A percentile compares a stretch with the other conserved stretches of the same genome.
Evolutionary conservation across 2,797 vertebrate genomes (phyloP).

Genomic region (Perodicticus potto): DNA sequence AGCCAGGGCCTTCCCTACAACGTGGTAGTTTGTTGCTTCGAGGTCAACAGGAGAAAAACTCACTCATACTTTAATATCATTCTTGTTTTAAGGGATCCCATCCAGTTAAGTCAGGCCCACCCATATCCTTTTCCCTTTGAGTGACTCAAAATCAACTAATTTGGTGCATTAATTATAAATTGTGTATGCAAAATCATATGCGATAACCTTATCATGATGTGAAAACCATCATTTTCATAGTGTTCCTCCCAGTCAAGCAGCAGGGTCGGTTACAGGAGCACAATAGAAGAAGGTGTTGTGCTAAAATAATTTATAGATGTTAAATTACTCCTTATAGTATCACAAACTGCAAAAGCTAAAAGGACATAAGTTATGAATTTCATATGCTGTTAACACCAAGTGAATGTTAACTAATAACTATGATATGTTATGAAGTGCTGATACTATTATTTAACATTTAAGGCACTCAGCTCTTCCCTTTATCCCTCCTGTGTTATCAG

Average conservation of each 20-base stretch:
- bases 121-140: not conserved
- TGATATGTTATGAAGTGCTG: not conserved
- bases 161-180: not conserved
- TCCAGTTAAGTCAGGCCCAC: not conserved
- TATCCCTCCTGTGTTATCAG: not conserved
- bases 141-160: conserved; percentile 31
- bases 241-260: not conserved
- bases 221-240: not conserved
- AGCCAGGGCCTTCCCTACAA: not conserved
- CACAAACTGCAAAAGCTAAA: not conserved
- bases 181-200: not conserved
- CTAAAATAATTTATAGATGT: not conserved
- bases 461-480: not conserved
- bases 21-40: not conserved
- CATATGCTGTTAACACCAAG: not conserved
- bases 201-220: not conserved
- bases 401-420: not conserved
- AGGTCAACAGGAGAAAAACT: not conserved
- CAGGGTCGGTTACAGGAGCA: not conserved
- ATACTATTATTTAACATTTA: conserved; percentile 4
- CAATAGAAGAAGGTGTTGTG: not conserved
- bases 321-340: not conserved
- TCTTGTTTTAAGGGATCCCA: not conserved
- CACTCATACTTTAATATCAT: not conserved
- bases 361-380: conserved; percentile 15